phyloP scores from a whole-genome alignment of 2,797 vertebrate species.

The Australoheros facetus region DNA sequence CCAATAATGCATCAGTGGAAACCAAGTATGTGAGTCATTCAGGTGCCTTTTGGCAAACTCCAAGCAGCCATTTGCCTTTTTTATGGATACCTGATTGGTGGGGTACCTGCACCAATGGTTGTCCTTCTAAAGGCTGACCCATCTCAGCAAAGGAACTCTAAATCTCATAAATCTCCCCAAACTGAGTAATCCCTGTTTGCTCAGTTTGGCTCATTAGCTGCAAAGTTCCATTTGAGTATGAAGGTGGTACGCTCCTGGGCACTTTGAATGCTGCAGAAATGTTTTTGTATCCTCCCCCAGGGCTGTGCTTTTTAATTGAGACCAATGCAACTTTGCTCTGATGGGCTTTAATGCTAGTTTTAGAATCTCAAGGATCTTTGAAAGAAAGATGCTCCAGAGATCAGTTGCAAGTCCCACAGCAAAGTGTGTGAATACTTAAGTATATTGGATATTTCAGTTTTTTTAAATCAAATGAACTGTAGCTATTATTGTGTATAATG shows the following conservation, averaged over 20 bases:
- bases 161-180: background rate
- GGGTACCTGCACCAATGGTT: background rate
- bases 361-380: background rate
- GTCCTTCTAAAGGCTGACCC: background rate
- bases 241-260: background rate
- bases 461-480: background rate
- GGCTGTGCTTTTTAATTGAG: background rate
- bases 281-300: background rate
- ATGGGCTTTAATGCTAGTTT: background rate
- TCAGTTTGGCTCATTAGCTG: background rate
- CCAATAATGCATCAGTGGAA: background rate
- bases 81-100: background rate
- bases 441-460: fast-evolving
- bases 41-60: background rate
- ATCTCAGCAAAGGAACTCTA: background rate
- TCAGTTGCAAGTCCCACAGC: background rate
- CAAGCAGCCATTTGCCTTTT: background rate
- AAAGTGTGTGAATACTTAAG: background rate
- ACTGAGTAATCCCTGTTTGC: background rate
- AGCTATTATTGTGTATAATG: background rate
- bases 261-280: background rate
- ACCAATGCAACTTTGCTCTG: background rate
- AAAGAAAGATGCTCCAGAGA: background rate
- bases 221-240: background rate
- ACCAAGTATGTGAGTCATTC: background rate